Base-by-base conservation (phyloP, 1,140 invertebrate species). In the Caenorhabditis latens region DNA sequence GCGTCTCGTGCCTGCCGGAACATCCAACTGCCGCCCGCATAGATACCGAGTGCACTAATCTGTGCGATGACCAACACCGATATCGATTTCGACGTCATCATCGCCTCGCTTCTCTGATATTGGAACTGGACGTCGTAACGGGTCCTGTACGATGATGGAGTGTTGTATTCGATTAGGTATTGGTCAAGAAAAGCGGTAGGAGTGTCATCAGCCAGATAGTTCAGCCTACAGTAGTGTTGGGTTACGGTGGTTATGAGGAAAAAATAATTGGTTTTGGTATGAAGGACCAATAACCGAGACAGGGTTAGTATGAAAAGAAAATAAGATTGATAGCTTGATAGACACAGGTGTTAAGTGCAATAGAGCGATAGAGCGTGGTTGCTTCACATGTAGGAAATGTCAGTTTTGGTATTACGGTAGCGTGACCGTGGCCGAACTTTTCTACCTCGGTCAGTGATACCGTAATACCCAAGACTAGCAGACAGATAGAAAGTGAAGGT, bases 61-160 rank as follows among this genome's bases (percentile, higher is more conserved):
- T 79, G 71, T 11, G 71, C 71, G 53, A 79, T 79, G 5, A 79
- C 71, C 46, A 79, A 11, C 16, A 79, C 71, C 7, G 71, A 79
- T n/a, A 79, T 79, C 46, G 71, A 79, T n/a, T 79, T 50, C 5
- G 71, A 79, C n/a, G 71, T 79, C 71, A 79, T 79, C n/a, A 79
- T 79, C 7, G 71, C 71, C n/a, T 79, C 71, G n/a, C 46, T 50
- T 50, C 71, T n/a, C 14, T 79, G 71, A 79, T 79, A 79, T 79
- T 79, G 71, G n/a, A 79, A 79, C 11, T 50, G 46, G 8, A 79
- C 71, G 71, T 79, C 71, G 71, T 50, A 79, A 14, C 71, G 13
- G 71, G 46, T 79, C 71, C 71, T 79, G 46, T 79, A 79, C 71
- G 46, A 53, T 24, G 16, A 16, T 9, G 32, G 32, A 32, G 16